Conservation (phyloP, 2,113 vertebrate genomes). For the Callipepla californica region DNA sequence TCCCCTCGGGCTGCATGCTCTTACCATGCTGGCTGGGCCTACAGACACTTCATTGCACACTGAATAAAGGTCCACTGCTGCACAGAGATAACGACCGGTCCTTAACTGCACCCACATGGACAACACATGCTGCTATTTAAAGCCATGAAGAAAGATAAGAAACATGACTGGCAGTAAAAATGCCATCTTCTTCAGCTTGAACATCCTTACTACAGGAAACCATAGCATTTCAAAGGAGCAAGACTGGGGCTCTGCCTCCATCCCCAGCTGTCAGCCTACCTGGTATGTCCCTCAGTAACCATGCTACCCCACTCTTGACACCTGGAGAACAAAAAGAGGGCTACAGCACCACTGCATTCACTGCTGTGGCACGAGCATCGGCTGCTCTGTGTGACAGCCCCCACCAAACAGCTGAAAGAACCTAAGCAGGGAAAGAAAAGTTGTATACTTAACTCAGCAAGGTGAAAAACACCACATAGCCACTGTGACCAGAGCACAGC, state of each 20-base stretch:
- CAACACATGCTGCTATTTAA: not conserved
- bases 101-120: not conserved
- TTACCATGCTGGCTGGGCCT: not conserved
- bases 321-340: not conserved
- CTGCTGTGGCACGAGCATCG: accelerated
- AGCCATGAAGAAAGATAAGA: not conserved
- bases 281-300: not conserved
- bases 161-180: not conserved
- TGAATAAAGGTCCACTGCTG: not conserved
- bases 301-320: not conserved
- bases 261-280: not conserved
- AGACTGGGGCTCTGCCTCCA: not conserved
- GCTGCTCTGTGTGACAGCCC: accelerated
- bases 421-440: not conserved
- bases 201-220: not conserved
- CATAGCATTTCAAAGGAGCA: not conserved
- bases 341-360: not conserved
- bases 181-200: not conserved
- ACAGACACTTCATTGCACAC: accelerated
- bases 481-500: not conserved
- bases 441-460: accelerated
- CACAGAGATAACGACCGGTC: not conserved
- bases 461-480: accelerated
- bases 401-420: not conserved
- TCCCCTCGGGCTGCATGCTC: not conserved